Percentiles rank a stretch among this genome's conserved stretches.
These are phyloP conservation scores for Platichthys stellatus DNA, from an alignment of 2,113 vertebrate genomes.

Conservation along the genomic window DNA sequence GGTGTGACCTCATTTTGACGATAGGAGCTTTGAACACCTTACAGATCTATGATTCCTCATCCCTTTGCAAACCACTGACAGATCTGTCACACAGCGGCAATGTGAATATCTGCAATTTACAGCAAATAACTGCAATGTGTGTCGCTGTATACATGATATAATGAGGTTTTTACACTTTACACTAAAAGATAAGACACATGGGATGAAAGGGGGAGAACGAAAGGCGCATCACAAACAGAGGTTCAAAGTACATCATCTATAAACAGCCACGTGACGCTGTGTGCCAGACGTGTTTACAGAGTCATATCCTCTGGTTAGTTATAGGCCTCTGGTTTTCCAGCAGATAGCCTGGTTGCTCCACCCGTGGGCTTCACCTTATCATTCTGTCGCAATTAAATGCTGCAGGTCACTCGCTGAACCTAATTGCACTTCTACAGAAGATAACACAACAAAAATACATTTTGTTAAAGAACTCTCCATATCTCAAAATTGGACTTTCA, in stretches of 20 bases:
- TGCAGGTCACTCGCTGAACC: background rate
- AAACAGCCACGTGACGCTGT: conserved; percentile 58
- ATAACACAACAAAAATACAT: background rate
- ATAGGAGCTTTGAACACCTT: background rate
- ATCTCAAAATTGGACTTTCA: conserved; percentile 1
- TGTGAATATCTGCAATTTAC: background rate
- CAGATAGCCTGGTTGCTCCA: conserved; percentile 10
- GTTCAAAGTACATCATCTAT: conserved; percentile 74
- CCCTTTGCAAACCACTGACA: background rate
- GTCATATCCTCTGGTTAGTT: conserved; percentile 43
- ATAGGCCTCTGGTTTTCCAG: conserved; percentile 17
- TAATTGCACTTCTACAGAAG: no score
- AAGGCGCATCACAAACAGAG: conserved; percentile 21
- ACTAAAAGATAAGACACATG: conserved; percentile 1
- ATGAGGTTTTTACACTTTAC: background rate
- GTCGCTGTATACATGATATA: background rate
- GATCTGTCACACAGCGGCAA: background rate
- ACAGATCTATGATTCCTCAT: no score
- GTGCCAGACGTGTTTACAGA: conserved; percentile 71
- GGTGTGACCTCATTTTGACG: background rate
- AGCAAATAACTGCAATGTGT: no score
- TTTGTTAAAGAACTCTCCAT: background rate
- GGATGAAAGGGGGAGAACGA: conserved; percentile 1
- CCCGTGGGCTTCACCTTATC: background rate
- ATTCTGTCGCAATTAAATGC: background rate